A percentile compares a stretch with the other conserved stretches of the same genome.
Conservation (phyloP, 2,888 invertebrate genomes). For the Acrobasis consociella region DNA sequence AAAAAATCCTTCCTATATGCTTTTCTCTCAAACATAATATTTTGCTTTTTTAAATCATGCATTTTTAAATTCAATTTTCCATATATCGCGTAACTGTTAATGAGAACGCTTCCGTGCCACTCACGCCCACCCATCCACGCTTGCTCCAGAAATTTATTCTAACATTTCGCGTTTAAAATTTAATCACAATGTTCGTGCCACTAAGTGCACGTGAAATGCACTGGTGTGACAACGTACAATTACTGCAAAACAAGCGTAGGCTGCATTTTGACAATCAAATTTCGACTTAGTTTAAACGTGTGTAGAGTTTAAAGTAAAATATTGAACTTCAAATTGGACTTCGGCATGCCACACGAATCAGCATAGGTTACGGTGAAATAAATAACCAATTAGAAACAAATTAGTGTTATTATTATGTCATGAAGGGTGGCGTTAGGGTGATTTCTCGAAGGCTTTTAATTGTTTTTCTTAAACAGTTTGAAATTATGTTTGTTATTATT, state of each 20-base stretch:
- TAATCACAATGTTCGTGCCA: constrained; percentile 46
- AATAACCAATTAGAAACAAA: constrained; percentile 45
- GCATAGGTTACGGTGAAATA: constrained; percentile 36
- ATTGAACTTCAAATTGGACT: not conserved
- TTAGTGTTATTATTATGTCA: constrained; percentile 30
- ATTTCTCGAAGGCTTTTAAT: constrained; percentile 16
- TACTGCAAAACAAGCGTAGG: constrained; percentile 29
- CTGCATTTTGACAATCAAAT: constrained; percentile 5
- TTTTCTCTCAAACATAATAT: too few relatives aligned
- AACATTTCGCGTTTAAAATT: constrained; percentile 43
- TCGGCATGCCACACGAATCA: constrained; percentile 15
- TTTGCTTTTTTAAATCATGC: too few relatives aligned
- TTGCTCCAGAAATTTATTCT: constrained; percentile 34
- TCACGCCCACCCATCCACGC: constrained; percentile 20
- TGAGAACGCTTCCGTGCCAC: constrained; percentile 23
- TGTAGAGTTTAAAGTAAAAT: not conserved
- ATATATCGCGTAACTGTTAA: constrained; percentile 12
- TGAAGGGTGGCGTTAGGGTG: constrained; percentile 4
- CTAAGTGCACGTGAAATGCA: constrained; percentile 48
- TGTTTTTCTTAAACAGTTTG: constrained; percentile 14
- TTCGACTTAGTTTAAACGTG: not conserved
- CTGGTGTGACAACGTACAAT: constrained; percentile 53
- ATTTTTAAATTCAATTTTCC: not conserved
- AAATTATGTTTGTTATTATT: constrained; percentile 1
- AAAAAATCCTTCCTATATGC: too few relatives aligned